Base-by-base conservation (phyloP, 2,888 invertebrate species). In the Chalcosyrphus nemorum region DNA sequence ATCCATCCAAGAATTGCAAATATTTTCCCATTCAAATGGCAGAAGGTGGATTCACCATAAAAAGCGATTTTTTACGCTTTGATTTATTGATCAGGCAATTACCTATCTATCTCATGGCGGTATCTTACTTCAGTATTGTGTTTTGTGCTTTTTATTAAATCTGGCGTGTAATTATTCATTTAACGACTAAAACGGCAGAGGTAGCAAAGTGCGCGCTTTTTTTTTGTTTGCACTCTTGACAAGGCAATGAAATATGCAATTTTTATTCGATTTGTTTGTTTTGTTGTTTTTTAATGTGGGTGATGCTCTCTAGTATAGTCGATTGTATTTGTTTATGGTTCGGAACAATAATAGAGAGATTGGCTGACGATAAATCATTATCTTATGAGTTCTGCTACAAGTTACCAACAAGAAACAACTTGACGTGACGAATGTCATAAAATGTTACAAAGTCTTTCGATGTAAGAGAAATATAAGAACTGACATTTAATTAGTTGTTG, bases 251-350 rank as follows among this genome's bases (percentile, higher is more conserved):
- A 66, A 61, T 54, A 47, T 68, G 41, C 57, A 59, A 63, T 63
- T 71, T 32, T 45, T 35, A 54, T 68, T 41, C 32, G 2, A 15
- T 43, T 52, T 66, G 43, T 38, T 50, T 9, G 29, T 24, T 1
- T 24, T 50, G 19, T 66, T 65, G 11, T 24, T 29, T 15, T 6
- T n/a, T 24, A 24, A 68, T 56, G 75, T 74, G 68, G 80, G 80
- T 61, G 80, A 54, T 52, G 54, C 13, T 52, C 13, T 52, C 13
- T 52, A 24, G 27, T 2, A n/a, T n/a, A 13, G 47, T 50, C 27
- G 54, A 77, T 77, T 77, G 63, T 77, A 9, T 57, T 77, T 77
- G 70, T 21, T 77, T 63, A 77, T 63, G 54, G 66, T 24, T 75
- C 21, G 15, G 27, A 75, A 81, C 66, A 70, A 63, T 80, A 17